phyloP scores from a whole-genome alignment of 2,797 vertebrate genomes.

The Ibycter americanus region DNA sequence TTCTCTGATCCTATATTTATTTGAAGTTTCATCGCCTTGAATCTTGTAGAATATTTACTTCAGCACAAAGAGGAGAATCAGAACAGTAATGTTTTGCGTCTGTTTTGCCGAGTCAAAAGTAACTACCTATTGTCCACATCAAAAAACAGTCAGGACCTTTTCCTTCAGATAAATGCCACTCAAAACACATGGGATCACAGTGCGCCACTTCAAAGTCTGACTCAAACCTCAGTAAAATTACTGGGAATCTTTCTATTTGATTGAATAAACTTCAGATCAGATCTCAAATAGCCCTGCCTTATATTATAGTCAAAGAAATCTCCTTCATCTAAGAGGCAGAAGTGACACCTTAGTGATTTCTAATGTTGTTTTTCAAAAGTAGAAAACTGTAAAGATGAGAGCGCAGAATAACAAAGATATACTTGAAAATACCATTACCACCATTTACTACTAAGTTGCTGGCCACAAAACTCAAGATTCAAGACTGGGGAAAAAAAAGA shows the following conservation, averaged over 20 bases:
- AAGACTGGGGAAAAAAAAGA: neutral
- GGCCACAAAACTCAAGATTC: slow-evolving; percentile 17
- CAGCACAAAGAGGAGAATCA: neutral
- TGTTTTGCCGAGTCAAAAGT: neutral
- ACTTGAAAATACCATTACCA: neutral
- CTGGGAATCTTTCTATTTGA: neutral
- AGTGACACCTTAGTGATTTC: slow-evolving; percentile 4
- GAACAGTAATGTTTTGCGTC: neutral
- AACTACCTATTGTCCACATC: neutral
- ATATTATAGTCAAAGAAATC: neutral
- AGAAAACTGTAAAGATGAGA: neutral
- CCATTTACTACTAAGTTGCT: neutral
- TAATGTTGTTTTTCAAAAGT: slow-evolving; percentile 17
- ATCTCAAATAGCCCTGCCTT: neutral
- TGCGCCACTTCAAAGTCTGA: neutral
- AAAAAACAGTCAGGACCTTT: neutral
- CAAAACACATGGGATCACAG: neutral
- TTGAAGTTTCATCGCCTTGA: neutral
- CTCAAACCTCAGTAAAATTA: slow-evolving; percentile 2
- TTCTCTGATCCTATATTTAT: neutral
- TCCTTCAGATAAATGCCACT: neutral
- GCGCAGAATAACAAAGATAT: neutral
- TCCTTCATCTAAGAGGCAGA: slow-evolving; percentile 3
- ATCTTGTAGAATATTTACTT: neutral
- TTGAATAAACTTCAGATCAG: neutral